Evolutionary conservation across 2,113 vertebrate species (phyloP).

Genomic region (Thryonomys swinderianus): DNA sequence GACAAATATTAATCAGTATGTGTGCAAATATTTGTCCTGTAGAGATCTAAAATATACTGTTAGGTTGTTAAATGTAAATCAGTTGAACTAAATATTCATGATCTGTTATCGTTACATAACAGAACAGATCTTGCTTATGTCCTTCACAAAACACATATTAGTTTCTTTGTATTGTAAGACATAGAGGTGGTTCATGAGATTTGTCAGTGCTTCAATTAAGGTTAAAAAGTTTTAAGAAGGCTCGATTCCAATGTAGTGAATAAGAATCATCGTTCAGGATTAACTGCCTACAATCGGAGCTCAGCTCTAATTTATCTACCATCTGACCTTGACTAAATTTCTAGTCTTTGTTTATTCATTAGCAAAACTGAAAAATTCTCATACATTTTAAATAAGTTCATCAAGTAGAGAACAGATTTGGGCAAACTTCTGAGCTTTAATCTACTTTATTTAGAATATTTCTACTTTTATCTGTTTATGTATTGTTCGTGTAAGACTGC

Average conservation of each 20-base stretch:
- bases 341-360: neutral
- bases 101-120: neutral
- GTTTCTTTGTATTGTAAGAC: neutral
- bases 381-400: neutral
- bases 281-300: neutral
- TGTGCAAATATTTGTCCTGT: neutral
- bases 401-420: neutral
- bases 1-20: neutral
- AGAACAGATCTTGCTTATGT: neutral
- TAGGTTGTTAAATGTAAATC: neutral
- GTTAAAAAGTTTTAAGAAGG: neutral
- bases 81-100: neutral
- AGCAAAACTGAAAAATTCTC: neutral
- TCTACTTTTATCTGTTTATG: neutral
- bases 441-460: neutral
- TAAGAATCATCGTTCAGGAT: constrained; percentile 7
- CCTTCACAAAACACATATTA: neutral
- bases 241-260: neutral
- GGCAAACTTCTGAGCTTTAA: neutral
- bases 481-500: neutral
- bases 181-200: neutral
- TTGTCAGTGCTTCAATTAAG: neutral
- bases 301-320: neutral
- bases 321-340: neutral
- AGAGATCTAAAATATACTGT: neutral